Conservation (phyloP, 2,797 vertebrate species). For the Tarsius wallacei region DNA sequence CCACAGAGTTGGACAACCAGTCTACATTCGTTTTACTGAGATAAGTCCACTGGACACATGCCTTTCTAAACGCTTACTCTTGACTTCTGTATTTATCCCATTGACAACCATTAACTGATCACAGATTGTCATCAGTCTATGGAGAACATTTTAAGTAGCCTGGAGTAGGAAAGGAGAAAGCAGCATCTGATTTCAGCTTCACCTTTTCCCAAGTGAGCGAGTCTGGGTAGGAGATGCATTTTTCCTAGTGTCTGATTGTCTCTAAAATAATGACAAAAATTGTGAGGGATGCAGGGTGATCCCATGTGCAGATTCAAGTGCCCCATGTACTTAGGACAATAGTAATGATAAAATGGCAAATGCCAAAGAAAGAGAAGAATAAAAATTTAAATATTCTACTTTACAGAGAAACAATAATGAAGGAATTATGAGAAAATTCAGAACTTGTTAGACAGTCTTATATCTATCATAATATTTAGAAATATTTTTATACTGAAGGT, state of each 20-base stretch:
- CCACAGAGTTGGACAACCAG: not conserved
- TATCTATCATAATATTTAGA: not conserved
- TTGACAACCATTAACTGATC: not conserved
- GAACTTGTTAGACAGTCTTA: slow-evolving; percentile 10
- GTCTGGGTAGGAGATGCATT: not conserved
- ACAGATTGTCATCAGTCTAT: not conserved
- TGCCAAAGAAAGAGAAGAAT: not conserved
- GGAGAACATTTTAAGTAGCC: not conserved
- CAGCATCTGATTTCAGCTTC: not conserved
- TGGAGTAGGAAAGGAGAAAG: not conserved
- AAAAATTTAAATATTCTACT: not conserved
- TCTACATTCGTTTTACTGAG: not conserved
- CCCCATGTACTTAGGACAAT: not conserved
- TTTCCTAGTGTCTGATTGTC: not conserved
- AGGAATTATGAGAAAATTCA: not conserved
- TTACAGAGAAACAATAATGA: not conserved
- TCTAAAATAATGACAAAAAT: not conserved
- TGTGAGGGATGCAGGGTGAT: not conserved
- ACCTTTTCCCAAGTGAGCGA: not conserved
- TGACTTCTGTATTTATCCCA: not conserved
- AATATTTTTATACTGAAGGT: not conserved
- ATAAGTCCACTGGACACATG: not conserved
- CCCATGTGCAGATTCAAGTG: not conserved
- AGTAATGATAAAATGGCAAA: not conserved
- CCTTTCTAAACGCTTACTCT: not conserved